phyloP scores from a whole-genome alignment of 2,888 invertebrate species.

The Disparrhopalites patrizii region DNA sequence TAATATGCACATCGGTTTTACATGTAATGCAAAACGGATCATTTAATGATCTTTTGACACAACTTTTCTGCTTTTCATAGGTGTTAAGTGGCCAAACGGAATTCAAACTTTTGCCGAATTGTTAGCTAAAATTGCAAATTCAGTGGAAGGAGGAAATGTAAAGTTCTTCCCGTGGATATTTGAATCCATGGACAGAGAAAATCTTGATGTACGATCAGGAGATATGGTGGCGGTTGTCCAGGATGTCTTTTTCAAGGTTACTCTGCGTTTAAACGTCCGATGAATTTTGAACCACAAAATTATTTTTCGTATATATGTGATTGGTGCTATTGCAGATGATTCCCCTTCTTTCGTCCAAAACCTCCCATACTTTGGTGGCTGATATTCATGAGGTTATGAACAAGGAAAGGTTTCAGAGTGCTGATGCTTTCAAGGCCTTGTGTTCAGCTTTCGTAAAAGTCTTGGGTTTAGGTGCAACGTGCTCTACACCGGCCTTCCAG shows the following conservation, averaged over 20 bases:
- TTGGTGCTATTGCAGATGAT: conserved; percentile 33
- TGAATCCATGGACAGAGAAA: conserved; percentile 31
- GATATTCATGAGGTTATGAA: conserved; percentile 18
- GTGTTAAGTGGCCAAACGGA: conserved; percentile 35
- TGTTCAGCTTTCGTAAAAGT: conserved; percentile 18
- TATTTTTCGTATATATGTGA: too few relatives aligned
- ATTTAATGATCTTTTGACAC: background rate
- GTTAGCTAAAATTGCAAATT: conserved; percentile 32
- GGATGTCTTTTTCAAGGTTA: conserved; percentile 35
- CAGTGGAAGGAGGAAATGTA: conserved; percentile 29
- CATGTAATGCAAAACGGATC: background rate
- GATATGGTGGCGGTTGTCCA: conserved; percentile 26
- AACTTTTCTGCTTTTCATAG: conserved; percentile 18
- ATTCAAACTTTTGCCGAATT: conserved; percentile 30
- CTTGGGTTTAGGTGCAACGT: background rate
- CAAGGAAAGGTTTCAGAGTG: conserved; percentile 13
- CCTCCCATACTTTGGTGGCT: background rate
- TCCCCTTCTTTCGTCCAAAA: conserved; percentile 15
- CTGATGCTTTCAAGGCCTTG: conserved; percentile 19
- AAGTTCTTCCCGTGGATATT: conserved; percentile 40
- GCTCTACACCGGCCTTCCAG: conserved; percentile 13
- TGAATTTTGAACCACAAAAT: too few relatives aligned
- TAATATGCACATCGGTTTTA: background rate
- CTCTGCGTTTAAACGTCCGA: too few relatives aligned
- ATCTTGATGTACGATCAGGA: conserved; percentile 13